Evolutionary conservation across 2,888 invertebrate species (phyloP), one percentile per base, ranked within the genome.

Genomic region (Drosophila nr. perissopoda): DNA sequence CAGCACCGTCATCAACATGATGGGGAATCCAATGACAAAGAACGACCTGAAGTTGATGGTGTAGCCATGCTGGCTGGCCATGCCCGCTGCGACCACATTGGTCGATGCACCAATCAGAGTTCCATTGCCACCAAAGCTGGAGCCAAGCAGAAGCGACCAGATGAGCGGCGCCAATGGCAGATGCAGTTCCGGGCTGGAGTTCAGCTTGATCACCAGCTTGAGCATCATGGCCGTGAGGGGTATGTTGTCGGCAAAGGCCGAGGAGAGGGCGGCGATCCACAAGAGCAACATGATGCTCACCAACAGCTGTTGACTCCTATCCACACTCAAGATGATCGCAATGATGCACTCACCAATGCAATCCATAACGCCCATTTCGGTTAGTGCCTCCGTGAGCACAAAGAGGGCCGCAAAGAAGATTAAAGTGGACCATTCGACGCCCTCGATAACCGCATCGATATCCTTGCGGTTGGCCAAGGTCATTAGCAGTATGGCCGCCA

Each of bases 191-290:
- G 94, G 94, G 86, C 96, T 96, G 51, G 95, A 94, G 0, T 96
- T 95, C 31, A 97, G 91, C 52, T 95, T 94, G 1, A 95, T 95
- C 7, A 96, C 95, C 48, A 97, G 95, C 36, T 96, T 94, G 0
- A 98, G 94, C 98, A 98, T 98, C 96, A 98, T 97, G 0, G 97
- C 97, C 0, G 98, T 97, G 45, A 98, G 94, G 0, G 98, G 97
- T 57, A 98, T 96, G 92, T 98, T 98, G 92, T 98, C 98, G 0
- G 98, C 96, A 90, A 98, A 97, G 0, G 97, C 97, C 33, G 98
- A 97, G 0, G 96, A 96, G 1, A 97, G 57, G 0, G 97, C 97
- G 0, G 97, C 73, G 0, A 97, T 95, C 97, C 98, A 98, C 11
- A 97, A 91, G 80, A 98, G 94, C 1, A 98, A 91, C 4, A 97